A percentile compares a stretch with the other conserved stretches of the same genome.
phyloP scores from a whole-genome alignment of 2,113 vertebrate genomes.

The Promerops cafer region DNA sequence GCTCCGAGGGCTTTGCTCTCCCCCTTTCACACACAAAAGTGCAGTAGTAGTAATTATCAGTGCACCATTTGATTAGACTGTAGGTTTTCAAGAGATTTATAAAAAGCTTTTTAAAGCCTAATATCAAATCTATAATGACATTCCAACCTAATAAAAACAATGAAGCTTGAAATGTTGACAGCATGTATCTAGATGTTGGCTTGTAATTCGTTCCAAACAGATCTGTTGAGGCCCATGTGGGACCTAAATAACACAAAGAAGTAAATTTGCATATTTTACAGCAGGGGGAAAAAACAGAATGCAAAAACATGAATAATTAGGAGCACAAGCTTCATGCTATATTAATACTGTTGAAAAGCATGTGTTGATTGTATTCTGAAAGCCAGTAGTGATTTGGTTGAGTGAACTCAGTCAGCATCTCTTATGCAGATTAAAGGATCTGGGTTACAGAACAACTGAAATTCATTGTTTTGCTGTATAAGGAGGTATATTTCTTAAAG shows the following conservation, averaged over 20 bases:
- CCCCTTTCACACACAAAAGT: not conserved
- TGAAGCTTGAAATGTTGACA: slow-evolving; percentile 63
- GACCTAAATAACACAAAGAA: slow-evolving; percentile 63
- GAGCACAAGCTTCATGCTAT: slow-evolving; percentile 63
- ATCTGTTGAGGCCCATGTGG: slow-evolving; percentile 54
- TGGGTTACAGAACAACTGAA: slow-evolving; percentile 63
- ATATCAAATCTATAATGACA: slow-evolving; percentile 66
- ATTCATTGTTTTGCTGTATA: slow-evolving; percentile 46
- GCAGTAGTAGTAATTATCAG: slow-evolving; percentile 59
- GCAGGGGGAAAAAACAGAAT: slow-evolving; percentile 61
- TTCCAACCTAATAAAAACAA: slow-evolving; percentile 67
- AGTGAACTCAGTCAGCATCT: slow-evolving; percentile 64
- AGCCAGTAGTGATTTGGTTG: slow-evolving; percentile 59
- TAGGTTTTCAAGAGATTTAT: slow-evolving; percentile 57
- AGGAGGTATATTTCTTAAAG: slow-evolving; percentile 53
- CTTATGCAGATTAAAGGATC: slow-evolving; percentile 66
- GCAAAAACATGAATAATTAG: slow-evolving; percentile 64
- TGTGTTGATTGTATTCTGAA: slow-evolving; percentile 61
- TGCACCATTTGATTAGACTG: slow-evolving; percentile 61
- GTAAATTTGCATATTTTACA: slow-evolving; percentile 70
- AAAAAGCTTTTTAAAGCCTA: slow-evolving; percentile 67
- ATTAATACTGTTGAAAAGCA: slow-evolving; percentile 67
- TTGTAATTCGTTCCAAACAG: slow-evolving; percentile 60
- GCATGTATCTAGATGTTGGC: slow-evolving; percentile 52
- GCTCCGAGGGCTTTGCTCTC: slow-evolving; percentile 12